phyloP scores from a whole-genome alignment of 2,888 invertebrate genomes.

The Dasysyrphus albostriatus region DNA sequence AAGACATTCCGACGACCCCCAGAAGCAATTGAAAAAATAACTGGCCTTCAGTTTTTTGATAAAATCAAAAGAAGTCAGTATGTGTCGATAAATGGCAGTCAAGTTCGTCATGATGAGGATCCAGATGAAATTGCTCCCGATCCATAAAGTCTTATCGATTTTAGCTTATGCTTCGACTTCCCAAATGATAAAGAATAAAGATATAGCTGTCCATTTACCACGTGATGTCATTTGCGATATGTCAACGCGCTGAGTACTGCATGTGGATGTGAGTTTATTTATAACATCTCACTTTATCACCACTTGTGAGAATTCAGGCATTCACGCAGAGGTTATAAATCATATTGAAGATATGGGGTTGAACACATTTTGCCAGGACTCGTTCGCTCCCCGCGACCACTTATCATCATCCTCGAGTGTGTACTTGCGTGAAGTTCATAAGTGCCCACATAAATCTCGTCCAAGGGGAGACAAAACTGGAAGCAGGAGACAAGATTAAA shows the following conservation, averaged over 20 bases:
- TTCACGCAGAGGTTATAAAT: conserved; percentile 59
- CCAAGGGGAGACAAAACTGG: conserved; percentile 14
- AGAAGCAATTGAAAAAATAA: conserved; percentile 94
- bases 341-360: neutral
- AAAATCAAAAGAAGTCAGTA: conserved; percentile 89
- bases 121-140: neutral
- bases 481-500: neutral
- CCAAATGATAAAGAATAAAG: neutral
- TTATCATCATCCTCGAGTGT: conserved; percentile 11
- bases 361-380: neutral
- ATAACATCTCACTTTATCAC: conserved; percentile 44
- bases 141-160: conserved; percentile 7
- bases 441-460: conserved; percentile 58
- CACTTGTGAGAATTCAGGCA: conserved; percentile 42
- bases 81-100: conserved; percentile 50
- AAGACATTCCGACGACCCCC: conserved; percentile 92
- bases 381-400: neutral
- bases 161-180: conserved; percentile 3
- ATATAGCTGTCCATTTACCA: conserved; percentile 25
- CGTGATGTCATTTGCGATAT: conserved; percentile 28
- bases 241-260: conserved; percentile 26
- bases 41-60: conserved; percentile 96
- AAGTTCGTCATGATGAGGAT: conserved; percentile 6
- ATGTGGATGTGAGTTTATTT: conserved; percentile 37
- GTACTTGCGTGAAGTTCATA: conserved; percentile 45